Evolutionary conservation across 2,113 vertebrate species (phyloP), one percentile per base, ranked within the genome.

Genomic region (Verasper variegatus): DNA sequence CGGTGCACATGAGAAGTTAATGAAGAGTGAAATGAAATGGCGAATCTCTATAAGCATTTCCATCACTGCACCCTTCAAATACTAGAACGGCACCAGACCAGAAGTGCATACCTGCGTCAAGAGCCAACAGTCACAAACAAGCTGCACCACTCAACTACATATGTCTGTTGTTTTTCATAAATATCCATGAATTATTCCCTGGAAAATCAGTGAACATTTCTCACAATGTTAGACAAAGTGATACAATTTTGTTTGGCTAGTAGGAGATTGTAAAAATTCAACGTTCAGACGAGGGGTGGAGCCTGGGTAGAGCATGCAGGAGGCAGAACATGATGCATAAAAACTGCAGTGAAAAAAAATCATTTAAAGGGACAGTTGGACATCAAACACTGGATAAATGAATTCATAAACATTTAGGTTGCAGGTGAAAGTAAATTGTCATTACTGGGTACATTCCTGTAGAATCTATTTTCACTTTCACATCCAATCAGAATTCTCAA

Each of bases 11-110:
- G 51, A 9, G 71, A 11, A 21, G 52, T 35, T 57, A 70, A 27
- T 70, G 64, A 64, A 20, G 71, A 47, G 80, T 69, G 55, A 84
- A 84, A 68, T 76, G 52, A 66, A 63, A 27, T n/a, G 55, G n/a
- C 1, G 12, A 56, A 5, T 56, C 54, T 23, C n/a, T 13, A 18
- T 7, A n/a, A 8, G 20, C 47, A 7, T n/a, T 42, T 2, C 37
- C 31, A 15, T 64, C 27, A 10, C 47, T 23, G 26, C n/a, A n/a
- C 31, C 40, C 17, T 42, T 55, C 18, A 23, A 2, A 35, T 31
- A 21, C 17, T 18, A 4, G 8, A 20, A 54, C n/a, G 52, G 17
- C 47, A 51, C 15, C n/a, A n/a, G n/a, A n/a, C n/a, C n/a, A n/a
- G n/a, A n/a, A n/a, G 4, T 7, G 1, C 4, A 18, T 18, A 51